Percentiles rank a stretch among this genome's conserved stretches.
Evolutionary conservation across 2,888 invertebrate species (phyloP).

Genomic region (Habrosyne pyritoides): DNA sequence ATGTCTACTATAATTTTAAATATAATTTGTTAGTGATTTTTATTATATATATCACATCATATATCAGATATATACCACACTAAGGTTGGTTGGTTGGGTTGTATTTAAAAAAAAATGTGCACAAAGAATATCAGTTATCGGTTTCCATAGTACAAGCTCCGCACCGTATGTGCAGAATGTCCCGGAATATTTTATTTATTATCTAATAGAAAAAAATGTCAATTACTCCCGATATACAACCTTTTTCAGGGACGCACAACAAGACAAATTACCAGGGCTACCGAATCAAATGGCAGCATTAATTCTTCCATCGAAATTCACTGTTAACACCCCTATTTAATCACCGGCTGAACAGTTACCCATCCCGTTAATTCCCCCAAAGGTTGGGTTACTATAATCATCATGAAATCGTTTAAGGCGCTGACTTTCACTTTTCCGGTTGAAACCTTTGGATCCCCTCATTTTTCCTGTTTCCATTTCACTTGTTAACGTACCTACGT

Average conservation of each 20-base stretch:
- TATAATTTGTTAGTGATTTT: too few relatives aligned
- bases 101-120: too few relatives aligned
- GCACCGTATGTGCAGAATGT: too few relatives aligned
- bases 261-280: slow-evolving; percentile 30
- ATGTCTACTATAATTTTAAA: too few relatives aligned
- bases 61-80: too few relatives aligned
- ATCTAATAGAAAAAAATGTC: not conserved
- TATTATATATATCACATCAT: too few relatives aligned
- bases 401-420: slow-evolving; percentile 24
- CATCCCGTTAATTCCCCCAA: slow-evolving; percentile 38
- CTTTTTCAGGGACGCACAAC: slow-evolving; percentile 17
- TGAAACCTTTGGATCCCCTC: slow-evolving; percentile 7
- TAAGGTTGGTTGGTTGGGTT: too few relatives aligned
- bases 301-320: slow-evolving; percentile 46
- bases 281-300: slow-evolving; percentile 40
- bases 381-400: slow-evolving; percentile 38
- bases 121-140: too few relatives aligned
- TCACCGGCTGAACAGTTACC: slow-evolving; percentile 40
- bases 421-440: slow-evolving; percentile 5
- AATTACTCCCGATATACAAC: slow-evolving; percentile 12
- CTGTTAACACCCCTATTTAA: slow-evolving; percentile 48
- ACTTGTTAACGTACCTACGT: not conserved
- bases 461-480: slow-evolving; percentile 6
- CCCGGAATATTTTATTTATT: too few relatives aligned
- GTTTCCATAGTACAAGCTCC: too few relatives aligned